Evolutionary conservation across 2,797 vertebrate genomes (phyloP), one percentile per base, ranked within the genome.

Genomic region (Coccyzus lansbergi): DNA sequence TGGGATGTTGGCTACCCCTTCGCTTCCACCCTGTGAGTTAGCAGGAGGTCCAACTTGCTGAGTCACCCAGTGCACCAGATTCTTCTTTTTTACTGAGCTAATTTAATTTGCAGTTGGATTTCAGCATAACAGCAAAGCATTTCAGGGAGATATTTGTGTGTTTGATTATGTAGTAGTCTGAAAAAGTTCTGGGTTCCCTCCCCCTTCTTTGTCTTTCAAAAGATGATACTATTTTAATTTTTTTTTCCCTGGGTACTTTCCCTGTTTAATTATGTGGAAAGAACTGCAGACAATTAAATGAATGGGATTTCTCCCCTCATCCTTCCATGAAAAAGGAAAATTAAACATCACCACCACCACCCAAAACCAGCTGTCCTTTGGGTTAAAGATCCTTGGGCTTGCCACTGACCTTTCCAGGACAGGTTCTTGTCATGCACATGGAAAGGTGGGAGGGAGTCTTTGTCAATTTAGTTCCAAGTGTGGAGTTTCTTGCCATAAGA

Each of bases 71-170:
- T 90, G 33, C 34, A 70, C 46, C 49, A 83, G 67, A 80, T 88
- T 33, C 55, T 72, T 59, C 60, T 90, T 76, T 85, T 65, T 22
- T 69, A 79, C 60, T 82, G 91, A 85, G 65, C 22, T 44, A 56
- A 67, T 21, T 44, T 86, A 63, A 71, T 91, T 95, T 81, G 29
- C 60, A 83, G 40, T 92, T 84, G 89, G 52, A 86, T 95, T 94
- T 94, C 86, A 92, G 33, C 67, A 44, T 40, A 83, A 74, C 51
- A 95, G 68, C 60, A 84, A 62, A 63, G 52, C 44, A 24, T 91
- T 87, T 90, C 71, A 80, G 40, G n/a, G 69, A 83, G 60, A n/a
- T 68, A 53, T 38, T 80, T 83, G 9, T 70, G 36, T 87, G 20
- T 91, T 85, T 83, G 34, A n/a, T 76, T 81, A 15, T 69, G 59